A percentile compares a stretch with the other conserved stretches of the same genome.
phyloP scores from a whole-genome alignment of 1,140 invertebrate species.

The Dendrolimus kikuchii region DNA sequence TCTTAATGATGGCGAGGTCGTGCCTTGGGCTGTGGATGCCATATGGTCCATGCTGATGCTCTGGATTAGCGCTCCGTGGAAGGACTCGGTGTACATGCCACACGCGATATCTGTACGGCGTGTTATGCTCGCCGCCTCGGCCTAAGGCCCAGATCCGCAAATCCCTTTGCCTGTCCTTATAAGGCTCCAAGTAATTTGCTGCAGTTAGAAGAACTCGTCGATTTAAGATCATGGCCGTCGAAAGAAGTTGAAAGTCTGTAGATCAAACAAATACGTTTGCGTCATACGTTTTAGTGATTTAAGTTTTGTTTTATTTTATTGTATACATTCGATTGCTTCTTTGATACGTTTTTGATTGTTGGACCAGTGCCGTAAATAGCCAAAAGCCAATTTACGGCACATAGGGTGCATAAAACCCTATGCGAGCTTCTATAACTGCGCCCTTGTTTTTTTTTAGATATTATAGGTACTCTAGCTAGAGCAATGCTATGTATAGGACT shows the following conservation, averaged over 20 bases:
- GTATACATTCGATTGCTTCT: too few relatives aligned
- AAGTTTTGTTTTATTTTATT: too few relatives aligned
- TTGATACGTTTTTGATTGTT: too few relatives aligned
- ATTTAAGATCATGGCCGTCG: constrained; percentile 32
- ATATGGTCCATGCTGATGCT: constrained; percentile 36
- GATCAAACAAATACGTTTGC: constrained; percentile 1
- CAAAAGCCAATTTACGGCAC: too few relatives aligned
- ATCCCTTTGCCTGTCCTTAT: constrained; percentile 23
- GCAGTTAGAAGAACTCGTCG: constrained; percentile 29
- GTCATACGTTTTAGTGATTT: too few relatives aligned
- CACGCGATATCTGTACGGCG: constrained; percentile 42
- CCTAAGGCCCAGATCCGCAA: constrained; percentile 41
- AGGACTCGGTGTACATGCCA: constrained; percentile 32
- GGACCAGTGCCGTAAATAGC: too few relatives aligned
- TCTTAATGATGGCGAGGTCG: constrained; percentile 32
- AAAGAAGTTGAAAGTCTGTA: constrained; percentile 29
- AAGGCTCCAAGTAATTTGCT: constrained; percentile 33
- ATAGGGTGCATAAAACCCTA: too few relatives aligned
- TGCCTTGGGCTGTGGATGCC: constrained; percentile 31
- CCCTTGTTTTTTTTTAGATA: too few relatives aligned
- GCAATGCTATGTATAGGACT: too few relatives aligned
- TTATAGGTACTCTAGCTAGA: too few relatives aligned
- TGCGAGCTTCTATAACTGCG: too few relatives aligned
- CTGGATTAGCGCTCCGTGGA: constrained; percentile 34
- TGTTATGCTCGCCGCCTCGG: constrained; percentile 18